Percentiles rank a stretch among this genome's conserved stretches.
Conservation (phyloP, 2,113 vertebrate species). For the Dermatemys mawii region DNA sequence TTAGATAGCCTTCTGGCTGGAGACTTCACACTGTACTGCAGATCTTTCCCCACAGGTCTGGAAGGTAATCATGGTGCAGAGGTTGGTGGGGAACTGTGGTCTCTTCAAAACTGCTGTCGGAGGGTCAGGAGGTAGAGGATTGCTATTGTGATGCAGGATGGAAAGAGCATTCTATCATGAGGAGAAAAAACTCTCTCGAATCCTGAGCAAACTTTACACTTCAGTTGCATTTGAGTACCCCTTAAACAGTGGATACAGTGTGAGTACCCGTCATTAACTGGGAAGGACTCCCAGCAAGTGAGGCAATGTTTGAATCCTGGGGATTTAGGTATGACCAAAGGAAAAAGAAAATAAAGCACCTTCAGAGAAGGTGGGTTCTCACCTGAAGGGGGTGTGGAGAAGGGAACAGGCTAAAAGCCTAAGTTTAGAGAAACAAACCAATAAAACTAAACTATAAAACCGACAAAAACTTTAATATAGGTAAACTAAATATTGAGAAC, state of each 20-base stretch:
- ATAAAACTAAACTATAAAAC: neutral
- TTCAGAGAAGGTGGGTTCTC: neutral
- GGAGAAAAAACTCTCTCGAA: neutral
- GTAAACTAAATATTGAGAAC: neutral
- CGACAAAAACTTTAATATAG: too few species aligned
- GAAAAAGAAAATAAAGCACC: neutral
- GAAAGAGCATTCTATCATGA: neutral
- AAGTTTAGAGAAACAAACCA: neutral
- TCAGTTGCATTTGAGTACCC: neutral
- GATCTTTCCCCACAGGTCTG: neutral
- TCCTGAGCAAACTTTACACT: neutral
- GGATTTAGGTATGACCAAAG: neutral
- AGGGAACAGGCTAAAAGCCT: neutral
- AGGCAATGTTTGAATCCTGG: neutral
- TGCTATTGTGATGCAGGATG: neutral
- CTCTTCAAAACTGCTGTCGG: neutral
- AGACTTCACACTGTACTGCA: neutral
- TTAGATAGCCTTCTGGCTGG: neutral
- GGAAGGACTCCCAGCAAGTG: neutral
- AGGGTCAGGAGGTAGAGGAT: neutral
- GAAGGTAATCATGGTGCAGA: neutral
- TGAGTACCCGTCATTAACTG: too few species aligned
- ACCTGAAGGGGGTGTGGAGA: neutral
- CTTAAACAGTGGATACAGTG: neutral
- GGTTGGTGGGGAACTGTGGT: neutral